Base-by-base conservation (phyloP, 2,888 invertebrate genomes). In the Heteromyza rotundicornis region DNA sequence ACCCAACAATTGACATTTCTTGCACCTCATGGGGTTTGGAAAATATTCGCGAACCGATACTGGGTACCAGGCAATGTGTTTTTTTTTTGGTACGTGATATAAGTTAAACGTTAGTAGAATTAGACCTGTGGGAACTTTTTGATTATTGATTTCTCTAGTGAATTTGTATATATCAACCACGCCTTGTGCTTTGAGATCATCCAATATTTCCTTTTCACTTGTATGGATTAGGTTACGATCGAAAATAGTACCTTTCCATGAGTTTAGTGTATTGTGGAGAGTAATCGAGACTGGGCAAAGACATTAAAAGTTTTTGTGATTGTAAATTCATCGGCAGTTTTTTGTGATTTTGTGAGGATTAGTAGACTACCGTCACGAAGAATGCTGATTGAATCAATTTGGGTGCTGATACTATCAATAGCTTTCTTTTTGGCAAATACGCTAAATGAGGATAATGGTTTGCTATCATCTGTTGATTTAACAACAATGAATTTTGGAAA, bases 11-110 rank as follows among this genome's bases (percentile, higher is more conserved):
- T 59, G 59, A 32, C 59, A 59, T 12, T 12, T 22, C 32, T 52
- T 54, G 20, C 54, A 54, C 36, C 59, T 47, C 59, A 60, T 55
- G 20, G 59, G 53, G 14, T 60, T 54, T 7, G 54, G 54, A 20
- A 40, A 49, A 23, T 54, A 52, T 12, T 36, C 19, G 14, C 32
- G 7, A 16, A 52, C 52, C 2, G 8, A 20, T 10, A 50, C 17
- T 50, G 17, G 17, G n/a, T 53, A 53, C 55, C 55, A 60, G 16
- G 55, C 44, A 19, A 55, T 22, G 12, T 60, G n/a, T 14, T 50
- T 23, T 55, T 54, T 49, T 22, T 12, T 35, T 17, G 59, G 53
- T 16, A 53, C 8, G 7, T 59, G 32, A 24, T 59, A 59, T 7
- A 14, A 20, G 19, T 53, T 23, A 27, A 59, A 44, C 8, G 59